phyloP scores from a whole-genome alignment of 2,888 invertebrate genomes.

The Drosophila algonquin region DNA sequence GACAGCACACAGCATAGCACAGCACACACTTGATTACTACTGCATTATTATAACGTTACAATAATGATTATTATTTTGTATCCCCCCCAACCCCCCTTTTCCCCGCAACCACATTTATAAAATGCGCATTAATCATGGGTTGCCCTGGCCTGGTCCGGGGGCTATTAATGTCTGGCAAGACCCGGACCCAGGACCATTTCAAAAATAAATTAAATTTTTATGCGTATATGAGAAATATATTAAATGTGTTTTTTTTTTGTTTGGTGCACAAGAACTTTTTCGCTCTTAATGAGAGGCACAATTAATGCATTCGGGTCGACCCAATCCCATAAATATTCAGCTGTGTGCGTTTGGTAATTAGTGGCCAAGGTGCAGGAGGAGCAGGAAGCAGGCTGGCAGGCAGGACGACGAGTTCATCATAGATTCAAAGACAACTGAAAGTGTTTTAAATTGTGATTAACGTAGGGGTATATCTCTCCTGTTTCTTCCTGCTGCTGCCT shows the following conservation, averaged over 20 bases:
- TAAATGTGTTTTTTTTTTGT: slow-evolving; percentile 53
- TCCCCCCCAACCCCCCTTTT: slow-evolving; percentile 30
- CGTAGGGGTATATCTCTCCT: too few species aligned
- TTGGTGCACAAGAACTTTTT: slow-evolving; percentile 43
- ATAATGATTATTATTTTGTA: slow-evolving; percentile 70
- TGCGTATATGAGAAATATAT: slow-evolving; percentile 61
- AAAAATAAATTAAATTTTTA: slow-evolving; percentile 74
- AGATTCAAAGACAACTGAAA: neutral
- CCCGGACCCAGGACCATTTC: slow-evolving; percentile 20
- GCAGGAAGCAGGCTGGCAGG: too few species aligned
- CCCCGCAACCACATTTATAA: slow-evolving; percentile 56
- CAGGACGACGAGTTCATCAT: slow-evolving; percentile 28
- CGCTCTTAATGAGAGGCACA: slow-evolving; percentile 55
- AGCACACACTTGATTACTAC: slow-evolving; percentile 68
- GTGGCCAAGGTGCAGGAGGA: slow-evolving; percentile 24
- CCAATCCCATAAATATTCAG: slow-evolving; percentile 44
- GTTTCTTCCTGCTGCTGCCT: too few species aligned
- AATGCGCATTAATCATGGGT: slow-evolving; percentile 68
- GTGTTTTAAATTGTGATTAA: neutral
- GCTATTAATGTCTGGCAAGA: slow-evolving; percentile 55
- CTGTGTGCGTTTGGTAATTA: slow-evolving; percentile 42
- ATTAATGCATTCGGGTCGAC: slow-evolving; percentile 58
- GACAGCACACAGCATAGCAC: slow-evolving; percentile 16
- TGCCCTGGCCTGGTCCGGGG: slow-evolving; percentile 9
- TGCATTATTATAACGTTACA: slow-evolving; percentile 69